These are phyloP conservation scores for Nyctibius bracteatus DNA, from an alignment of 2,113 vertebrate species.

Conservation along the genomic window DNA sequence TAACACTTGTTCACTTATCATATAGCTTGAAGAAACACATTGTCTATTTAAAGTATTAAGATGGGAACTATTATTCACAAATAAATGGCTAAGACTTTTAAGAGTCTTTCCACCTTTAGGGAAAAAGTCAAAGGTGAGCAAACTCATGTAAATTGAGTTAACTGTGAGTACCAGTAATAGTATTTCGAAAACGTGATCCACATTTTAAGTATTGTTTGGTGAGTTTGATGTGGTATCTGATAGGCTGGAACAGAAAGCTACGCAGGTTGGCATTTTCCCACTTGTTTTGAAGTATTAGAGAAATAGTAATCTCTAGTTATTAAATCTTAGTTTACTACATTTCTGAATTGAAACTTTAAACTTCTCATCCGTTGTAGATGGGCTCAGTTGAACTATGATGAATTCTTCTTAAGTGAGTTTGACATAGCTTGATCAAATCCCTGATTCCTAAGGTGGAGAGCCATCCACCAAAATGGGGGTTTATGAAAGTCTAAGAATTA, in stretches of 20 bases:
- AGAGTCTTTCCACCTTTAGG: not conserved
- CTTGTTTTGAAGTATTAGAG: not conserved
- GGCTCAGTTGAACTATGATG: not conserved
- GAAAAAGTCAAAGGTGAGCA: not conserved
- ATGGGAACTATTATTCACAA: not conserved
- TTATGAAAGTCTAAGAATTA: not conserved
- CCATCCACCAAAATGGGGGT: not conserved
- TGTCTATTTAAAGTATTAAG: not conserved
- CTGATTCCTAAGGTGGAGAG: not conserved
- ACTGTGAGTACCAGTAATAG: not conserved
- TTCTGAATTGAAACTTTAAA: not conserved
- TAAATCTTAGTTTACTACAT: not conserved
- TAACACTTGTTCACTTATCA: not conserved
- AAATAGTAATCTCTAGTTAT: not conserved
- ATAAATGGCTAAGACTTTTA: not conserved
- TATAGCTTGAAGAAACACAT: not conserved
- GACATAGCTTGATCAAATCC: not conserved
- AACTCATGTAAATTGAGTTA: not conserved
- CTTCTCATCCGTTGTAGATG: not conserved
- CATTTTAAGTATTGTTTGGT: not conserved
- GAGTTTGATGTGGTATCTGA: not conserved
- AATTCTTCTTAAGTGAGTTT: not conserved
- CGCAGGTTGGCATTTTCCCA: not conserved
- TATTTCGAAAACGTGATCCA: not conserved
- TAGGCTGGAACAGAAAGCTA: not conserved